phyloP scores from a whole-genome alignment of 2,113 vertebrate species.

The Pangasianodon hypophthalmus region DNA sequence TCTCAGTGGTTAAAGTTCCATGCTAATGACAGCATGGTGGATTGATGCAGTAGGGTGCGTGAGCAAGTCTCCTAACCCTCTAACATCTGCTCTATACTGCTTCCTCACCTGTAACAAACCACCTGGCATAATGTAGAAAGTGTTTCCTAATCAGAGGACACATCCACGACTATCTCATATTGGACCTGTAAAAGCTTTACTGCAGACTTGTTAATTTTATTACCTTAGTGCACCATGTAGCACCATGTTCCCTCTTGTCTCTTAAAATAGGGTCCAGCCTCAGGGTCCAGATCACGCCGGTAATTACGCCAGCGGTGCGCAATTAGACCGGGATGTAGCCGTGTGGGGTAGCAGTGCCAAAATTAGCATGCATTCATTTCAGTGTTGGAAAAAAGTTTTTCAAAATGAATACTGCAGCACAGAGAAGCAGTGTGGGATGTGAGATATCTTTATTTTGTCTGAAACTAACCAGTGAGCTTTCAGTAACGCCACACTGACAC shows the following conservation, averaged over 20 bases:
- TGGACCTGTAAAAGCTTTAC: constrained; percentile 38
- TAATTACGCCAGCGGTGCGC: constrained; percentile 12
- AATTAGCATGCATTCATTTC: neutral
- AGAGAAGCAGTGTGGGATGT: neutral
- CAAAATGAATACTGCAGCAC: neutral
- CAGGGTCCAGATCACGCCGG: constrained; percentile 2
- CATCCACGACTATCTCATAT: constrained; percentile 2
- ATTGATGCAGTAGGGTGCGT: neutral
- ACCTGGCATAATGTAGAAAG: neutral
- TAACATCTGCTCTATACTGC: neutral
- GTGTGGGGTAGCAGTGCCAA: neutral
- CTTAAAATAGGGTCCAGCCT: constrained; percentile 37
- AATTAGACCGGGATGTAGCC: neutral
- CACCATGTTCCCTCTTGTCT: constrained; percentile 11
- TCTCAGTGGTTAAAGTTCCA: neutral
- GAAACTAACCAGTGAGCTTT: neutral
- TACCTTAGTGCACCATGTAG: constrained; percentile 8
- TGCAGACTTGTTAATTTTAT: constrained; percentile 38
- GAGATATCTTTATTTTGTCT: neutral
- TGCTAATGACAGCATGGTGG: neutral
- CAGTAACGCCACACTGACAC: neutral
- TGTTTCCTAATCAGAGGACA: neutral
- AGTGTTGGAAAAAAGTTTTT: neutral
- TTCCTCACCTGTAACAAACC: neutral
- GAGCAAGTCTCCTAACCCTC: neutral